Percentiles rank a stretch among this genome's conserved stretches.
These are phyloP conservation scores for Pristionchus fissidentatus DNA, from an alignment of 2,888 invertebrate genomes.

Conservation along the genomic window DNA sequence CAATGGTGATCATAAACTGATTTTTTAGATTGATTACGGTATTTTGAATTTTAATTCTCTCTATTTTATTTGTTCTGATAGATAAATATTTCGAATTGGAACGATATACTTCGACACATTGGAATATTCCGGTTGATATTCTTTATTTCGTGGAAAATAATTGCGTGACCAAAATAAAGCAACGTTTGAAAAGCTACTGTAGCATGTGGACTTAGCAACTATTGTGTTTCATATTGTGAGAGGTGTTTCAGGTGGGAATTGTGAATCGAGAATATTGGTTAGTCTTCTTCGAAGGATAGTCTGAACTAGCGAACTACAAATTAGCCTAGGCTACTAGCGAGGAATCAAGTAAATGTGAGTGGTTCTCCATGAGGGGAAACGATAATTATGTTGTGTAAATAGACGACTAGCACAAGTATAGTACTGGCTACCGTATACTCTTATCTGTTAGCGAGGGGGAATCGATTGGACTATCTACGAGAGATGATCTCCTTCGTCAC, in stretches of 20 bases:
- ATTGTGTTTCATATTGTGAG: constrained; percentile 17
- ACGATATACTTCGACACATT: neutral
- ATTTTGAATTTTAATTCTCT: too few species aligned
- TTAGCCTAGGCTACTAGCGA: constrained; percentile 19
- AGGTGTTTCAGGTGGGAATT: too few species aligned
- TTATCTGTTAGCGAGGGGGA: too few species aligned
- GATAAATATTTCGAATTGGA: too few species aligned
- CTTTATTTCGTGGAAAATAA: too few species aligned
- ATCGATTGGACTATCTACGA: too few species aligned
- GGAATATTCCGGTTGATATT: neutral
- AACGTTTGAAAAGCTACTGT: constrained; percentile 10
- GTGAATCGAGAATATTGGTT: too few species aligned
- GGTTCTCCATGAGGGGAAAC: neutral
- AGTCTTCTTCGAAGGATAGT: constrained; percentile 27
- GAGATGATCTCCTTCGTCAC: neutral
- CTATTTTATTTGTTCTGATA: neutral
- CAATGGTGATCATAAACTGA: neutral
- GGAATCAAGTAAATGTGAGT: constrained; percentile 11
- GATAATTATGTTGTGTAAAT: neutral
- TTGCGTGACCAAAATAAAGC: too few species aligned
- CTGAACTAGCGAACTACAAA: constrained; percentile 9
- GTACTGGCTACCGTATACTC: neutral
- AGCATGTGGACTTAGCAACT: too few species aligned
- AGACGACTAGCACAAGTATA: neutral
- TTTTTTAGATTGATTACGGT: too few species aligned